Evolutionary conservation across 2,113 vertebrate species (phyloP).

Genomic region (Zosterops pallidus): DNA sequence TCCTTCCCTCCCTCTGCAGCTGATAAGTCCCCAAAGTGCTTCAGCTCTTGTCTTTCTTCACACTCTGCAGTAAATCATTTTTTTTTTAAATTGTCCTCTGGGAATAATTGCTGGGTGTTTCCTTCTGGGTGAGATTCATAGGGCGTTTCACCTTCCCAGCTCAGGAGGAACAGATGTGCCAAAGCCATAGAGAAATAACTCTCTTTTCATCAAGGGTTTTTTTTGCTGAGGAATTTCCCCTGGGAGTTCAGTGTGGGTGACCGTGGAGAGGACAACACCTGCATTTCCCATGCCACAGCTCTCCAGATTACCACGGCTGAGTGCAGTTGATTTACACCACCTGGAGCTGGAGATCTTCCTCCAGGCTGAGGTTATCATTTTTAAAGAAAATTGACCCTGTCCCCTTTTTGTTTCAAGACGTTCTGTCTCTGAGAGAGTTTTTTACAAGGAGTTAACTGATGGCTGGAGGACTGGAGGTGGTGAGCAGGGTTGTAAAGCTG

Average conservation of each 20-base stretch:
- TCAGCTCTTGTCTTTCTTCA: not conserved
- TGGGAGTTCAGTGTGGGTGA: not conserved
- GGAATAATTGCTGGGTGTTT: not conserved
- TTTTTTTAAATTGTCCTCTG: not conserved
- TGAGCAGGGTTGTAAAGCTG: not conserved
- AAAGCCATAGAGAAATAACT: not conserved
- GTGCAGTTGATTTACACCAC: slow-evolving; percentile 11
- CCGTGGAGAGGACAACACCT: not conserved
- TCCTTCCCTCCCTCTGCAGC: not conserved
- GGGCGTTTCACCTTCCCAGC: not conserved
- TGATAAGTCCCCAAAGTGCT: not conserved
- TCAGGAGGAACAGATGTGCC: not conserved
- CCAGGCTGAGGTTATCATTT: slow-evolving; percentile 3
- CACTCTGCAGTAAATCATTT: not conserved
- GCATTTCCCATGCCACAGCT: slow-evolving; percentile 13
- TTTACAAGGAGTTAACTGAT: slow-evolving; percentile 30
- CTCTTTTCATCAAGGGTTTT: not conserved
- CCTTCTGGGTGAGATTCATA: not conserved
- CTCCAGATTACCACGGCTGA: not conserved
- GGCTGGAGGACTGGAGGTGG: not conserved
- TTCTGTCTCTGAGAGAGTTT: not conserved
- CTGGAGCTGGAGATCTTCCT: not conserved
- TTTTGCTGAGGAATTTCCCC: not conserved
- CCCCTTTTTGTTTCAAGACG: slow-evolving; percentile 10
- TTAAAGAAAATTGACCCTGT: not conserved